Evolutionary conservation across 2,888 invertebrate species (phyloP), one percentile per base, ranked within the genome.

Genomic region (Patella depressa): DNA sequence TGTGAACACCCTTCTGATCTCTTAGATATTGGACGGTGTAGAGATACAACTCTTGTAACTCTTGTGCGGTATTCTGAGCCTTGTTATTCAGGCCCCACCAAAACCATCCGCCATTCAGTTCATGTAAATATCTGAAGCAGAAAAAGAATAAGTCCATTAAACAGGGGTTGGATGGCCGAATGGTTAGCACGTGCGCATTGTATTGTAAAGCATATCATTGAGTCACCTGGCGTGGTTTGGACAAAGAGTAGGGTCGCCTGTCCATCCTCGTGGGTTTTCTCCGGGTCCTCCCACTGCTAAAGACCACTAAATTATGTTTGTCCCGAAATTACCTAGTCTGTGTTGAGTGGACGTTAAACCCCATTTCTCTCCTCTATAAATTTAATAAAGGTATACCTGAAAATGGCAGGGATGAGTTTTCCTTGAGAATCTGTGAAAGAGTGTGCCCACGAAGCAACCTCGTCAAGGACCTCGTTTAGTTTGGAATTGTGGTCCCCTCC

Each of bases 41-140:
- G 29, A 71, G 79, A 72, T 71, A 83, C 3, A 84, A 72, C 2
- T 80, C 74, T 73, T 81, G 78, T 59, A 79, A 82, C 53, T 79
- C 80, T 4, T 78, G 73, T 9, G 80, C 65, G 9, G 79, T 78
- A 71, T 80, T 81, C 11, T 79, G 34, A 0, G 79, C 78, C 9
- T 70, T 71, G 19, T 70, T 73, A 53, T 75, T 45, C 45, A 45
- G 45, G 0, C 45, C 45, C 45, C 45, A 45, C 45, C 45, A 45
- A 45, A 45, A 45, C 45, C 45, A 45, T 45, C 45, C 45, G 45
- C 45, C 45, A 45, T 45, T 45, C 45, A 82, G 81, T 74, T 84
- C 84, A 71, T 84, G 82, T 53, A 78, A 80, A 1, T 81, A 81
- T 54, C 82, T 75, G 74, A 78, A 84, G 14, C 82, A 72, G n/a